Base-by-base conservation (phyloP, 2,113 vertebrate species). In the Seriola quinqueradiata region DNA sequence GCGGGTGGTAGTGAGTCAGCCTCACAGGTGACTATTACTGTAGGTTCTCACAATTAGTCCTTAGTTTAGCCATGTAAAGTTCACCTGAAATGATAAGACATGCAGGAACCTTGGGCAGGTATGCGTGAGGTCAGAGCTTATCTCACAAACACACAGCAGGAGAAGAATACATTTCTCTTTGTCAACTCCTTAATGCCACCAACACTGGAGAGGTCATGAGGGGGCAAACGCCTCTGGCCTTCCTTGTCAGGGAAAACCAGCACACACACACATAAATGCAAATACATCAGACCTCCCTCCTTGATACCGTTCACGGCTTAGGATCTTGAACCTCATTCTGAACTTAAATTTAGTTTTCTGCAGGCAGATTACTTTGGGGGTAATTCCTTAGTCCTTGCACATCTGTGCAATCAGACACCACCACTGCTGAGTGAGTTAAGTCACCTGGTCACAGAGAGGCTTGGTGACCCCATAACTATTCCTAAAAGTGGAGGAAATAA, bases 101-200 rank as follows among this genome's bases (percentile, higher is more conserved):
- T 78, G 79, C 76, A 68, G 58, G 50, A 73, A 59, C 79, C 74
- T 80, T 79, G 79, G 70, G 38, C 69, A 79, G 82, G 74, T 83
- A 79, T 86, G 65, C 78, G 71, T 66, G 79, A 88, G 88, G 79
- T 73, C 79, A 80, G 60, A 60, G 69, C 74, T 87, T 93, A 86
- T 92, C 91, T 86, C 65, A 79, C 80, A 65, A 71, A 85, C 79
- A 60, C 75, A 74, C 73, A 72, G 48, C 79, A 81, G 81, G 76
- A 92, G 86, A 88, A 71, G 89, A 81, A 87, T 84, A 77, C 59
- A 81, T 86, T 82, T 85, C 77, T 91, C 77, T 84, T 70, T 73
- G 81, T 77, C 77, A 86, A 85, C 65, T 65, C 46, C 77, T 87
- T 82, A 73, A 79, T 81, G 77, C 88, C 91, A 83, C 71, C 76